Conservation (phyloP, 2,113 vertebrate genomes). For the Pelobates fuscus region DNA sequence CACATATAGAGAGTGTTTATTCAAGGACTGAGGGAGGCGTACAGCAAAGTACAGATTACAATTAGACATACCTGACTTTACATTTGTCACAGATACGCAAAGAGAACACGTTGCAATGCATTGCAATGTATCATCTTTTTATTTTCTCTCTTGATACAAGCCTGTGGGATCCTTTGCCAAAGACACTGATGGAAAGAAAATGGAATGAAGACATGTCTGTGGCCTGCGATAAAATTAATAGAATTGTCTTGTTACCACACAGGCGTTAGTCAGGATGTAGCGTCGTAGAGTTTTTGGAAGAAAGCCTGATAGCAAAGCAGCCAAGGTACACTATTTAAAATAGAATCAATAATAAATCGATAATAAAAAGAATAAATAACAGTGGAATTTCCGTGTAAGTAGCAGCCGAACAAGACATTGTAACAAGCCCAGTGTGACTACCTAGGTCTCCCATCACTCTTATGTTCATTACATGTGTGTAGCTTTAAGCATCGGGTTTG, state of each 20-base stretch:
- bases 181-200: not conserved
- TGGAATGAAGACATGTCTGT: not conserved
- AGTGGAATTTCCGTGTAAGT: not conserved
- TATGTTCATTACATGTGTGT: not conserved
- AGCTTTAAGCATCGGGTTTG: not conserved
- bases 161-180: not conserved
- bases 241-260: slow-evolving; percentile 15
- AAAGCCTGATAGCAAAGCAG: slow-evolving; percentile 4
- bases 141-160: not conserved
- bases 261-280: slow-evolving; percentile 2
- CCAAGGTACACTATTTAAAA: slow-evolving; percentile 8
- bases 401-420: not conserved
- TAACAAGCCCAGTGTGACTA: not conserved
- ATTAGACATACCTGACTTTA: not conserved
- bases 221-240: slow-evolving; percentile 6
- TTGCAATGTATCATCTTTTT: not conserved
- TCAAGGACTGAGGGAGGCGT: not conserved
- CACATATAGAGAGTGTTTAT: not conserved
- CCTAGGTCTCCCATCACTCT: not conserved
- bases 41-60: not conserved
- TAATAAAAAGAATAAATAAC: slow-evolving; percentile 8
- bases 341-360: too few species aligned
- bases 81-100: not conserved
- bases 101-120: not conserved
- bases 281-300: slow-evolving; percentile 3